Evolutionary conservation across 2,888 invertebrate species (phyloP).

Genomic region (Cheilosia impressa): DNA sequence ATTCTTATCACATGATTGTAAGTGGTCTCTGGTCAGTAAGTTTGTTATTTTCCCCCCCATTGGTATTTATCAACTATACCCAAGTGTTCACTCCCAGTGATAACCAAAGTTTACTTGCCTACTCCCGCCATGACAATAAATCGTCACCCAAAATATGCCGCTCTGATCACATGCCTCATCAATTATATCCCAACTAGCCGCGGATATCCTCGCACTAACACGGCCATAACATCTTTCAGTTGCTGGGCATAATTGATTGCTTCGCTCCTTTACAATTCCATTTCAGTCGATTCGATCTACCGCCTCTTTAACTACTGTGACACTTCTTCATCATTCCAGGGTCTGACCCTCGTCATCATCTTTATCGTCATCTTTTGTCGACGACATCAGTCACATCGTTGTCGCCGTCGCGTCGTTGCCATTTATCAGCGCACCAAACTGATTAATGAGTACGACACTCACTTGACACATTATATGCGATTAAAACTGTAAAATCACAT

Average conservation of each 20-base stretch:
- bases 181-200: neutral
- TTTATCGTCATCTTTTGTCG: slow-evolving; percentile 34
- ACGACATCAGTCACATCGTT: slow-evolving; percentile 13
- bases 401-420: slow-evolving; percentile 45
- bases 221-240: slow-evolving; percentile 3
- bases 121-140: too few species aligned
- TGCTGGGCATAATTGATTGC: slow-evolving; percentile 25
- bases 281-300: slow-evolving; percentile 24
- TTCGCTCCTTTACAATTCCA: slow-evolving; percentile 4
- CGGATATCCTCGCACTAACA: slow-evolving; percentile 2
- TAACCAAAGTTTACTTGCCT: too few species aligned
- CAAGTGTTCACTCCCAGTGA: too few species aligned
- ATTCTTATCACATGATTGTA: too few species aligned
- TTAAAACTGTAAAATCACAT: slow-evolving; percentile 70
- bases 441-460: slow-evolving; percentile 69
- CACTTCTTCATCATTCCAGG: slow-evolving; percentile 37
- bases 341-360: slow-evolving; percentile 52
- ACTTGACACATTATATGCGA: slow-evolving; percentile 66
- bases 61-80: too few species aligned
- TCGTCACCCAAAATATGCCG: too few species aligned
- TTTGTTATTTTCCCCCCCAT: too few species aligned
- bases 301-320: slow-evolving; percentile 29
- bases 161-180: neutral
- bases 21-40: too few species aligned
- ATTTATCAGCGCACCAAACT: slow-evolving; percentile 57